Percentiles rank a stretch among this genome's conserved stretches.
phyloP scores from a whole-genome alignment of 2,888 invertebrate species.

The Lomographa bimaculata region DNA sequence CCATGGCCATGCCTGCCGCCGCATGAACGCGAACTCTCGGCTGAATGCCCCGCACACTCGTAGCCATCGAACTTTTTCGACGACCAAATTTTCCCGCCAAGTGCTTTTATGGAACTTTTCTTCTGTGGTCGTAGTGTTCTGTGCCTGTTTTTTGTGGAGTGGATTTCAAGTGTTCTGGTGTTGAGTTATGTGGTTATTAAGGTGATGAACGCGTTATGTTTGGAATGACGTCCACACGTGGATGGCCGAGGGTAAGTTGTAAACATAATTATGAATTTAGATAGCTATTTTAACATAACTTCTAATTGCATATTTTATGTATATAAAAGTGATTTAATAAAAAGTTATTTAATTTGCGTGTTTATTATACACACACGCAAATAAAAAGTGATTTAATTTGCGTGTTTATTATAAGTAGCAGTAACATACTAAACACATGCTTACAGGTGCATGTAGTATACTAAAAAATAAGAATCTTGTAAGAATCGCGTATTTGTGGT shows the following conservation, averaged over 20 bases:
- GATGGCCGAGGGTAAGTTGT: constrained; percentile 35
- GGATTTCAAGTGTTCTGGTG: constrained; percentile 45
- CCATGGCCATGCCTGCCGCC: constrained; percentile 57
- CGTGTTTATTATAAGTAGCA: no score
- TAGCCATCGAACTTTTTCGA: constrained; percentile 70
- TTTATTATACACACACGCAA: no score
- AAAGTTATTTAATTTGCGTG: no score
- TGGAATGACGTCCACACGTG: constrained; percentile 34
- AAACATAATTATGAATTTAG: constrained; percentile 8
- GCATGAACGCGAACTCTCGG: constrained; percentile 49
- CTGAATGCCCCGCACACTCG: constrained; percentile 35
- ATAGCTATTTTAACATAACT: background rate
- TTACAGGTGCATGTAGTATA: no score
- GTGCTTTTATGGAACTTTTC: constrained; percentile 39
- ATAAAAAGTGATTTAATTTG: no score
- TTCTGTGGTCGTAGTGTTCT: constrained; percentile 47
- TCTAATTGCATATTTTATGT: no score
- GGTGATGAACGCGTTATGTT: constrained; percentile 48
- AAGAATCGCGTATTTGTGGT: no score
- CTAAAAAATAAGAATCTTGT: no score
- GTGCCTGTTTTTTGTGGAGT: constrained; percentile 54
- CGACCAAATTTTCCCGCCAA: constrained; percentile 66
- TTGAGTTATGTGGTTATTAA: constrained; percentile 44
- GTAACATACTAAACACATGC: no score
- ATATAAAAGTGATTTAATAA: no score